phyloP scores from a whole-genome alignment of 2,113 vertebrate species.

The Amia ocellicauda region DNA sequence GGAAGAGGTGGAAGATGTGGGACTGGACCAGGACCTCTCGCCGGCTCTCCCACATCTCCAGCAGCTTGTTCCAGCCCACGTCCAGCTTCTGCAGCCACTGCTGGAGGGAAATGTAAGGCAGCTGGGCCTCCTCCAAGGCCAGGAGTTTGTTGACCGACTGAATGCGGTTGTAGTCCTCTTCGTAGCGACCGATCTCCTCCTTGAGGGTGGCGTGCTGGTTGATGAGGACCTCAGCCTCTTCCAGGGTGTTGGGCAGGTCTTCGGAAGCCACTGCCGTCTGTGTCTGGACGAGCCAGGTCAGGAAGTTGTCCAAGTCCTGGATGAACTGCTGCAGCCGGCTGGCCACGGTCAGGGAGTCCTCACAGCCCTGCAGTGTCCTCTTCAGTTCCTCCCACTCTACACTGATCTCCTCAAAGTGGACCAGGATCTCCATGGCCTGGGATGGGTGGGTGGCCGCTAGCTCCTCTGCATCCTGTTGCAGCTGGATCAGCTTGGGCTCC shows the following conservation, averaged over 20 bases:
- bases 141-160: slow-evolving; percentile 86
- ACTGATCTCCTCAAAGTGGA: slow-evolving; percentile 81
- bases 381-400: slow-evolving; percentile 88
- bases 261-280: slow-evolving; percentile 72
- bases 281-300: slow-evolving; percentile 87
- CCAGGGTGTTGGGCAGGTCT: slow-evolving; percentile 72
- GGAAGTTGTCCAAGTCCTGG: slow-evolving; percentile 85
- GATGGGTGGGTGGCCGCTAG: slow-evolving; percentile 67
- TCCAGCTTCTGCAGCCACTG: slow-evolving; percentile 92
- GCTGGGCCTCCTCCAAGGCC: slow-evolving; percentile 78
- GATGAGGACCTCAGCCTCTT: slow-evolving; percentile 78
- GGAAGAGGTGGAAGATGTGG: slow-evolving; percentile 88
- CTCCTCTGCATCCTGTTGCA: slow-evolving; percentile 80
- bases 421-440: slow-evolving; percentile 73
- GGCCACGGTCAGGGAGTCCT: slow-evolving; percentile 80
- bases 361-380: slow-evolving; percentile 75
- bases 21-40: slow-evolving; percentile 82
- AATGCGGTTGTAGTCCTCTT: slow-evolving; percentile 85
- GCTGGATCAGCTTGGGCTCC: slow-evolving; percentile 80
- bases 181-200: slow-evolving; percentile 87
- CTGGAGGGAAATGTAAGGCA: slow-evolving; percentile 78
- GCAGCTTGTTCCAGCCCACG: slow-evolving; percentile 86
- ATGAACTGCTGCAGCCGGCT: slow-evolving; percentile 82
- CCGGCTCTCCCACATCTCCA: slow-evolving; percentile 85
- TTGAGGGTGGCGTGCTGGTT: slow-evolving; percentile 82